Evolutionary conservation across 2,113 vertebrate species (phyloP).

Genomic region (Sorex araneus): DNA sequence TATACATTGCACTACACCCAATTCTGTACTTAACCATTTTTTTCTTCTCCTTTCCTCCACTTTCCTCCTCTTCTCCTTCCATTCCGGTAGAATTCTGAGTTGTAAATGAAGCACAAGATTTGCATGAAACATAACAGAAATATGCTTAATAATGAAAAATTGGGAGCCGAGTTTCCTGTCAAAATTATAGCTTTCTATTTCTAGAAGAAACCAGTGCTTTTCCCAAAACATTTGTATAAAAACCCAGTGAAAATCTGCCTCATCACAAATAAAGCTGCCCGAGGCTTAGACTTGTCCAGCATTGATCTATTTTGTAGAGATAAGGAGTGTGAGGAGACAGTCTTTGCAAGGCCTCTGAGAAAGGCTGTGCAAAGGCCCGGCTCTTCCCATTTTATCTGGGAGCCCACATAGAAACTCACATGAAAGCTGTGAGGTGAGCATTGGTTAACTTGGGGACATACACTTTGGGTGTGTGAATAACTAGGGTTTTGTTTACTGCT

Average conservation of each 20-base stretch:
- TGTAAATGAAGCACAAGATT: conserved; percentile 27
- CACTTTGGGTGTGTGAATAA: conserved; percentile 71
- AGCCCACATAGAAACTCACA: too few species aligned
- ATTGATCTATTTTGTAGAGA: background rate
- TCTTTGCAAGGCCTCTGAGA: background rate
- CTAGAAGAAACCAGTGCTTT: background rate
- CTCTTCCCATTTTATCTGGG: background rate
- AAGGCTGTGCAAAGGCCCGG: background rate
- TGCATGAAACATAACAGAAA: background rate
- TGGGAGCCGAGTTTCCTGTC: background rate
- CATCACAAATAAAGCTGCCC: background rate
- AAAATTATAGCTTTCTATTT: background rate
- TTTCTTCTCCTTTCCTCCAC: background rate
- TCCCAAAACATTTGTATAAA: background rate
- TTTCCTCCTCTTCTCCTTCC: background rate
- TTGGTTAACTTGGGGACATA: background rate
- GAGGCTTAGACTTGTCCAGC: background rate
- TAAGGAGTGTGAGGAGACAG: background rate
- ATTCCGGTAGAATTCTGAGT: background rate
- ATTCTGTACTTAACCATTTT: background rate
- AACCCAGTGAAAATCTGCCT: background rate
- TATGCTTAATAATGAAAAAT: background rate
- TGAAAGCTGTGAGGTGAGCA: background rate
- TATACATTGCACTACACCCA: background rate
- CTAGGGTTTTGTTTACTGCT: conserved; percentile 78